phyloP scores from a whole-genome alignment of 2,113 vertebrate species.

The Mus musculus region GRCm39 chr3:87881501-87882000 shows the following conservation, averaged over 20 bases:
- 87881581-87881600: not conserved
- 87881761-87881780: conserved; percentile 81
- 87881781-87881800: conserved; percentile 82
- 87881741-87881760: conserved; percentile 65
- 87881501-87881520: not conserved
- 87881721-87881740: conserved; percentile 76
- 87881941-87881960: conserved; percentile 30
- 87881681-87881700: conserved; percentile 15
- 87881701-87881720: conserved; percentile 69
- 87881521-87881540: not conserved
- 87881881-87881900: not conserved
- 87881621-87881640: conserved; percentile 49
- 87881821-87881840: conserved; percentile 82
- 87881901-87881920: not conserved
- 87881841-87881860: conserved; percentile 71
- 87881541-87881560: conserved; percentile 17
- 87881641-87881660: conserved; percentile 50
- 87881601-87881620: conserved; percentile 39
- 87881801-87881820: conserved; percentile 89
- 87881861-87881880: conserved; percentile 11
- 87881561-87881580: not conserved
- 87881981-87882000: not conserved
- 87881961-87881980: not conserved
- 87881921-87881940: conserved; percentile 19
- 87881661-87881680: conserved; percentile 69